These are phyloP conservation scores for Melanotaenia pygmaea DNA, from an alignment of 2,797 vertebrate genomes.

Conservation along the genomic window DNA sequence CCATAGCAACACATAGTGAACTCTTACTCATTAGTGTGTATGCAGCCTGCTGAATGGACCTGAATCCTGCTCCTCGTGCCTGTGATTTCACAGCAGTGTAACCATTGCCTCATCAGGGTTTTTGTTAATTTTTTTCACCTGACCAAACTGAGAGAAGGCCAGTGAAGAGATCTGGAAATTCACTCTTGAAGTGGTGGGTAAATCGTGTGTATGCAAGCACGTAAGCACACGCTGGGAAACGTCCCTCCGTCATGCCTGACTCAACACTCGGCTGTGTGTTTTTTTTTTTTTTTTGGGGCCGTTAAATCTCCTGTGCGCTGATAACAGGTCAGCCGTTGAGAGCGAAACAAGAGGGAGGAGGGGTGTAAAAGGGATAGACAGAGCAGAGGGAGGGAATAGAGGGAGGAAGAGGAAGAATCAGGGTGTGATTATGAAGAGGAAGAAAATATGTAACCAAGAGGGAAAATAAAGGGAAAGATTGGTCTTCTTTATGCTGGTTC, in stretches of 20 bases:
- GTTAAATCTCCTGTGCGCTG: slow-evolving; percentile 74
- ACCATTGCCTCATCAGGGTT: slow-evolving; percentile 25
- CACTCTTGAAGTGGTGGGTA: neutral
- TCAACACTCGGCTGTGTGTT: slow-evolving; percentile 25
- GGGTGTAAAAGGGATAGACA: slow-evolving; percentile 31
- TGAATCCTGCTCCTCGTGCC: slow-evolving; percentile 59
- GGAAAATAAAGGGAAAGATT: slow-evolving; percentile 53
- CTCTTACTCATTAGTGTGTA: slow-evolving; percentile 75
- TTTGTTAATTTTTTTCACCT: neutral
- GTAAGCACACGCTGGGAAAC: slow-evolving; percentile 65
- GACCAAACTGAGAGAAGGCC: neutral
- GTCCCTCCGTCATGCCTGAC: slow-evolving; percentile 65
- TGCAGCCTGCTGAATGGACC: slow-evolving; percentile 52
- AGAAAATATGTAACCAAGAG: slow-evolving; percentile 60
- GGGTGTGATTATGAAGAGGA: slow-evolving; percentile 63
- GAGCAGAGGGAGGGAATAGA: slow-evolving; percentile 11
- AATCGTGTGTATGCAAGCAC: slow-evolving; percentile 40
- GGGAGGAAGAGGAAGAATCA: slow-evolving; percentile 55
- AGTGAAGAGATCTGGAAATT: slow-evolving; percentile 26
- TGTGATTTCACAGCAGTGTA: slow-evolving; percentile 53
- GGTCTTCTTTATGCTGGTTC: slow-evolving; percentile 70
- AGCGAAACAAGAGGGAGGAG: slow-evolving; percentile 55
- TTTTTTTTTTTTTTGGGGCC: slow-evolving; percentile 39
- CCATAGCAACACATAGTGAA: slow-evolving; percentile 79
- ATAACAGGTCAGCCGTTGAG: slow-evolving; percentile 78